Percentiles rank a stretch among this genome's conserved stretches.
These are phyloP conservation scores for Globia sparganii DNA, from an alignment of 2,888 invertebrate genomes.

Conservation along the genomic window DNA sequence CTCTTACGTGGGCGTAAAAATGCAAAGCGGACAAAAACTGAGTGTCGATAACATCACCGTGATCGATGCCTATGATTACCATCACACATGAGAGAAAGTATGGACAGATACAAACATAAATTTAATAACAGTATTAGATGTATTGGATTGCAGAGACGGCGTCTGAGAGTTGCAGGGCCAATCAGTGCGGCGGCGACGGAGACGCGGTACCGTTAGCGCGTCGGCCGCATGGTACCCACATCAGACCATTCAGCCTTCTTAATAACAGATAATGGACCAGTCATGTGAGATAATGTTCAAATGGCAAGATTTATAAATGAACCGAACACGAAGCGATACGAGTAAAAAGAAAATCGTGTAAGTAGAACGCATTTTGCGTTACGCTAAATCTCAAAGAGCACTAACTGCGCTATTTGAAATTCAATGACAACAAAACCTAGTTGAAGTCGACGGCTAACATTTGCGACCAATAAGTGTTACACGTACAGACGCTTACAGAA, in stretches of 20 bases:
- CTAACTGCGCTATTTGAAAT: conserved; percentile 67
- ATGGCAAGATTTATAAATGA: conserved; percentile 64
- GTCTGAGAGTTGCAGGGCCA: conserved; percentile 85
- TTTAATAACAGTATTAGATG: conserved; percentile 89
- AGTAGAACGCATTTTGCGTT: conserved; percentile 60
- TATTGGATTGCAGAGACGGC: conserved; percentile 86
- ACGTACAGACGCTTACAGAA: conserved; percentile 77
- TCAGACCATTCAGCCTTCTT: conserved; percentile 83
- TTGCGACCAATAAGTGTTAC: conserved; percentile 79
- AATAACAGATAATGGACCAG: conserved; percentile 81
- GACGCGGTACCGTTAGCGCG: conserved; percentile 82
- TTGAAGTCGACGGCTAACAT: conserved; percentile 72
- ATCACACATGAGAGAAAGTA: conserved; percentile 86
- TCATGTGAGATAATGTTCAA: conserved; percentile 74
- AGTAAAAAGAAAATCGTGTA: conserved; percentile 59
- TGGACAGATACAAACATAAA: conserved; percentile 82
- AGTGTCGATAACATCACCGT: conserved; percentile 78
- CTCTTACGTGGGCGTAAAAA: conserved; percentile 76
- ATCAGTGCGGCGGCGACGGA: conserved; percentile 75
- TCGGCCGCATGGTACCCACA: conserved; percentile 74
- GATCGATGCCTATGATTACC: conserved; percentile 85
- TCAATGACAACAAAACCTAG: conserved; percentile 70
- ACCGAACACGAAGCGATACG: conserved; percentile 40
- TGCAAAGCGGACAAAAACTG: conserved; percentile 79
- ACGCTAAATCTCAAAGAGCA: conserved; percentile 67